Evolutionary conservation across 2,797 vertebrate genomes (phyloP), one percentile per base, ranked within the genome.

Genomic region (Sebastes wilsoni): DNA sequence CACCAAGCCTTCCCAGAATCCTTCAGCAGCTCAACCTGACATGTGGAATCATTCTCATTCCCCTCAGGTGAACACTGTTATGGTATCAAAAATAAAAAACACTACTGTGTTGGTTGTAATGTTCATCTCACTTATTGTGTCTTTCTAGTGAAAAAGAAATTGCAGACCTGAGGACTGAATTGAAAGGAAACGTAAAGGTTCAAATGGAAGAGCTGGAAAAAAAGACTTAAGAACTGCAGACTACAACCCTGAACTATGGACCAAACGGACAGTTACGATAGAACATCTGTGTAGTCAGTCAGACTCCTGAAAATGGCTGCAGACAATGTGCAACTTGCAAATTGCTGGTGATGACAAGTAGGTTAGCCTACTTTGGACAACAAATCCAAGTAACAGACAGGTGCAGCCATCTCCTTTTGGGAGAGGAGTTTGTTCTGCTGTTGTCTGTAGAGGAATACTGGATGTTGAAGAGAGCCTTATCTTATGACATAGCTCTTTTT

Each of bases 11-110:
- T 94, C 89, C 94, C 78, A 95, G 95, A 83, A 96, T 98, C 85
- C 91, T 99, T 89, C 97, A 98, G 79, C 97, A 98, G 90, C 96
- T 99, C 84, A 98, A 99, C 72, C 94, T 98, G 79, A 97, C 97
- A 82, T 98, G 97, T 61, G 97, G 97, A 76, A 97, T 99, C 89
- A 95, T 97, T 87, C 96, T 97, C 89, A 96, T 97, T 93, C 96
- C 97, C 46, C 96, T 98, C 93, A 98, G 97, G 97, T 99, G 73
- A 90, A 52, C 22, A 69, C 6, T 27, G 2, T 46, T 46, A 56
- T 12, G 3, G 30, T 13, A 55, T 49, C 16, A 36, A 5, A 71
- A 12, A 66, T n/a, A 49, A 49, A 49, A 42, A 54, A 2, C 6
- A 0, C 13, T 60, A 20, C 5, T 60, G 9, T 55, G 8, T 6